Evolutionary conservation across 2,888 invertebrate genomes (phyloP).

Genomic region (Eupithecia vulgata): DNA sequence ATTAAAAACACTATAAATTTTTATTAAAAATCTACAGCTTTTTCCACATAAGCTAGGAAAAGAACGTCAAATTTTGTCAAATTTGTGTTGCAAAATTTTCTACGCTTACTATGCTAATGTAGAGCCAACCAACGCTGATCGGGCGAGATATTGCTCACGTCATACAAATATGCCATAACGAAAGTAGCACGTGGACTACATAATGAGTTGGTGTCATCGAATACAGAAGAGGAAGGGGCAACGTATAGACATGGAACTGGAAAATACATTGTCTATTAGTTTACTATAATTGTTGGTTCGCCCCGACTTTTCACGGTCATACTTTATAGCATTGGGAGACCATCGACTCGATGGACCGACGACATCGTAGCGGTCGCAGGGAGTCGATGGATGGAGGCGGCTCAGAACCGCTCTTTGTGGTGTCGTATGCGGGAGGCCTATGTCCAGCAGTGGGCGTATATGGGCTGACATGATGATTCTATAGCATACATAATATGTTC

Average conservation of each 20-base stretch:
- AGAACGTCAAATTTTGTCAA: background rate
- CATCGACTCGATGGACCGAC: too few relatives aligned
- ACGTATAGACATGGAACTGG: background rate
- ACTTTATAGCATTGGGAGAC: too few relatives aligned
- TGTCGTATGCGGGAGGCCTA: too few relatives aligned
- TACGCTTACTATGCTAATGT: constrained; percentile 12
- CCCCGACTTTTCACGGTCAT: too few relatives aligned
- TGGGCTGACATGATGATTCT: too few relatives aligned
- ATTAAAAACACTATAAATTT: background rate
- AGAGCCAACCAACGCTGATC: constrained; percentile 7
- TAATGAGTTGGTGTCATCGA: constrained; percentile 2
- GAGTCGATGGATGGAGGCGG: too few relatives aligned
- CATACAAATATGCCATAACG: background rate
- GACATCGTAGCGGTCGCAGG: too few relatives aligned
- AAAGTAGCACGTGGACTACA: constrained; percentile 4
- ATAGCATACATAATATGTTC: too few relatives aligned
- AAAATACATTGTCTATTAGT: background rate
- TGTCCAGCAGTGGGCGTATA: too few relatives aligned
- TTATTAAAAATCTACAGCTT: background rate
- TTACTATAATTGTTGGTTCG: too few relatives aligned
- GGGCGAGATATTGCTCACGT: constrained; percentile 5
- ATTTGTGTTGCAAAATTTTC: constrained; percentile 10
- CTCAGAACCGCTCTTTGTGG: too few relatives aligned
- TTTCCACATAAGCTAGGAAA: background rate
- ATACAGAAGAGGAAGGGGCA: background rate